Evolutionary conservation across 2,797 vertebrate species (phyloP).

Genomic region (Simalia tracyae): DNA sequence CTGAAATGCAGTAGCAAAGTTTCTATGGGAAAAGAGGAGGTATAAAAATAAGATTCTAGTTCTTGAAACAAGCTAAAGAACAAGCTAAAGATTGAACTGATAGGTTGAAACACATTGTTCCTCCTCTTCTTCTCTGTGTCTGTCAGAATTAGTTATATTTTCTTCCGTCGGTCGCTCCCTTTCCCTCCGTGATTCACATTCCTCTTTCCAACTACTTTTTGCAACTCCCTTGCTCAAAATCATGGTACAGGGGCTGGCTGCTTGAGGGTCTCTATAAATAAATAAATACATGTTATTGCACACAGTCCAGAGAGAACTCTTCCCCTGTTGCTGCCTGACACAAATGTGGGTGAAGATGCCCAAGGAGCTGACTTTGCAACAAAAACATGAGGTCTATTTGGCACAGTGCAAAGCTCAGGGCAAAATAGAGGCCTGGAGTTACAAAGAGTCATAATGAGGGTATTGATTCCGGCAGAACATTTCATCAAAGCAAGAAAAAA

Average conservation of each 20-base stretch:
- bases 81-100: not conserved
- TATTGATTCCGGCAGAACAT: slow-evolving; percentile 8
- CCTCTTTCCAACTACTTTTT: not conserved
- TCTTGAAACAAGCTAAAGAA: not conserved
- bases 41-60: no score
- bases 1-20: no score
- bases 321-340: not conserved
- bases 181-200: not conserved
- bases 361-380: slow-evolving; percentile 1
- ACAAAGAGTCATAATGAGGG: slow-evolving; percentile 10
- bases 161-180: not conserved
- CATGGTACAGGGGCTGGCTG: not conserved
- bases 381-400: not conserved
- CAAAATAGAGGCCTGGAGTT: not conserved
- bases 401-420: not conserved
- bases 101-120: not conserved
- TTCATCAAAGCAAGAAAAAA: slow-evolving; percentile 2
- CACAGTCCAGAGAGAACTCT: not conserved
- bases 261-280: not conserved
- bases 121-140: not conserved
- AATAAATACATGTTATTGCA: not conserved
- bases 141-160: not conserved
- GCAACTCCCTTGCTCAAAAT: not conserved
- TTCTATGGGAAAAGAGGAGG: no score
- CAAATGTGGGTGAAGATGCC: not conserved